phyloP scores from a whole-genome alignment of 2,113 vertebrate genomes.

The Typhlomys cinereus region DNA sequence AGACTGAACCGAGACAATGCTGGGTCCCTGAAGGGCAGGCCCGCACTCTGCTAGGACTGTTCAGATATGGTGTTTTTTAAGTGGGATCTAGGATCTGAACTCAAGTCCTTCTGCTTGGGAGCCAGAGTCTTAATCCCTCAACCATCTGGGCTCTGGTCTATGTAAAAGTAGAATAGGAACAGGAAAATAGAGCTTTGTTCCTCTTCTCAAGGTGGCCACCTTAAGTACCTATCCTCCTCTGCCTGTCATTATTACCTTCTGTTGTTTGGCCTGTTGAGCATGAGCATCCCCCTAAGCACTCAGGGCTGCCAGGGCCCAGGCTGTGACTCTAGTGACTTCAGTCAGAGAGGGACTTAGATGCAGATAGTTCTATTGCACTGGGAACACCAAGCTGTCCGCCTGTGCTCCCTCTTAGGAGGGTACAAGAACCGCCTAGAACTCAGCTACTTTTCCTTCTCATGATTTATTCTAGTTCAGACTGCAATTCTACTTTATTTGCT shows the following conservation, averaged over 20 bases:
- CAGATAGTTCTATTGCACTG: not conserved
- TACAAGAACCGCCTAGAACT: not conserved
- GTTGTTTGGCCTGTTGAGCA: not conserved
- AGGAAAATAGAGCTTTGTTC: too few relatives aligned
- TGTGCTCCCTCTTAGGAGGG: not conserved
- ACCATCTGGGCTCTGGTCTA: too few relatives aligned
- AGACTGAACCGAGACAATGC: too few relatives aligned
- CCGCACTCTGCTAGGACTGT: too few relatives aligned
- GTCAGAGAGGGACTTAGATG: slow-evolving; percentile 8
- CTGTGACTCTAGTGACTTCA: not conserved
- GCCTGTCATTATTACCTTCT: not conserved
- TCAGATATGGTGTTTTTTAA: too few relatives aligned
- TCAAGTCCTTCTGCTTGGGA: too few relatives aligned
- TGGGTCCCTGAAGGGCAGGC: too few relatives aligned
- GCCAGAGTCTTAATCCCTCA: too few relatives aligned
- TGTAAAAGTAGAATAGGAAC: too few relatives aligned
- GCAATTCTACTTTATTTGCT: not conserved
- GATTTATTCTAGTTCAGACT: not conserved
- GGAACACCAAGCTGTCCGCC: not conserved
- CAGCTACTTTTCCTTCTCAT: not conserved
- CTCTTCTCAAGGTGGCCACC: not conserved
- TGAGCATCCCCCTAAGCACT: too few relatives aligned
- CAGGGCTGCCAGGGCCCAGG: not conserved
- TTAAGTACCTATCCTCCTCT: not conserved
- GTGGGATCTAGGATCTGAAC: too few relatives aligned